A percentile compares a stretch with the other conserved stretches of the same genome.
Evolutionary conservation across 2,113 vertebrate genomes (phyloP).

Genomic region (Leucopsar rothschildi): DNA sequence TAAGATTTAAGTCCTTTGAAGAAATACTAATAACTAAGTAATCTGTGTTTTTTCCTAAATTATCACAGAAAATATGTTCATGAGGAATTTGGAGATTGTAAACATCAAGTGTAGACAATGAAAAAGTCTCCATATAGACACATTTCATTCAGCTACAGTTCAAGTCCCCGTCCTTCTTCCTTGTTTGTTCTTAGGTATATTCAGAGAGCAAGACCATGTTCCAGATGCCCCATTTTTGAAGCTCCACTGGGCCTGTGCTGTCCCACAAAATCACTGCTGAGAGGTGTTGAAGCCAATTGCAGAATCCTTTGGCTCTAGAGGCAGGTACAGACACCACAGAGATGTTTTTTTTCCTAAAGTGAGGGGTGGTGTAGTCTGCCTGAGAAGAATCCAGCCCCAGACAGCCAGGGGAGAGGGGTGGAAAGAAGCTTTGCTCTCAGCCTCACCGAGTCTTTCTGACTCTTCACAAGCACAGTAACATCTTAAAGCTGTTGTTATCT

Average conservation of each 20-base stretch:
- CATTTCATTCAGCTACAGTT: background rate
- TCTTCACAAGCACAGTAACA: background rate
- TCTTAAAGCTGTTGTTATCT: background rate
- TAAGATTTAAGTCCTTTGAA: background rate
- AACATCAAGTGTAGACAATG: background rate
- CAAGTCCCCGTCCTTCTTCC: background rate
- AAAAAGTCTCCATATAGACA: background rate
- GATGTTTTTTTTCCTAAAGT: background rate
- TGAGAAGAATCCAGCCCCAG: background rate
- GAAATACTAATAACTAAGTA: background rate
- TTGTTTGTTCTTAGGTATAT: background rate
- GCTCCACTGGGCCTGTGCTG: fast-evolving
- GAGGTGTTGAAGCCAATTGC: background rate
- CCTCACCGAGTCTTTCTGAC: background rate
- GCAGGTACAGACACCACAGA: background rate
- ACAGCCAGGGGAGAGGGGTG: background rate
- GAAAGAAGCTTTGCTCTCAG: background rate
- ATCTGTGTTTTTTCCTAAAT: background rate
- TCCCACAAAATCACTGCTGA: background rate
- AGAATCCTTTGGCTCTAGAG: background rate
- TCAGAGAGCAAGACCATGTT: background rate
- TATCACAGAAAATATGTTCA: background rate
- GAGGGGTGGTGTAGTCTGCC: background rate
- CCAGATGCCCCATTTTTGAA: background rate
- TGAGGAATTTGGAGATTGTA: background rate